phyloP scores from a whole-genome alignment of 1,140 invertebrate genomes.

The Cyphomyrmex costatus region DNA sequence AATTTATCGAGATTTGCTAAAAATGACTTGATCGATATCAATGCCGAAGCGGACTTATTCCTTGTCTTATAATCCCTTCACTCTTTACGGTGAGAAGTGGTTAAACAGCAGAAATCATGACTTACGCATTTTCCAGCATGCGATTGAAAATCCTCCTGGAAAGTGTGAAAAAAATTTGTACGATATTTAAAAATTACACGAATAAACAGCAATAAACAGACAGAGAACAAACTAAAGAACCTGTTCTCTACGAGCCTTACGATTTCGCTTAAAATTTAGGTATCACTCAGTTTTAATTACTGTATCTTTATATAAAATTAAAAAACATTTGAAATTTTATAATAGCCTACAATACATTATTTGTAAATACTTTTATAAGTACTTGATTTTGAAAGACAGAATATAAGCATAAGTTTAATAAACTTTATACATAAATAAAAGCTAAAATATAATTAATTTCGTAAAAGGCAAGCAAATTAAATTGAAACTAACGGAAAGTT shows the following conservation, averaged over 20 bases:
- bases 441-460: no score
- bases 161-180: constrained; percentile 41
- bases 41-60: constrained; percentile 18
- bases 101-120: neutral
- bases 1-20: constrained; percentile 76
- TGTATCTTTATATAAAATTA: no score
- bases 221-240: constrained; percentile 79
- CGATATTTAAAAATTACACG: constrained; percentile 62
- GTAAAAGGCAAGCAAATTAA: no score
- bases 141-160: constrained; percentile 67
- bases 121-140: constrained; percentile 63
- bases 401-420: no score
- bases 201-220: constrained; percentile 27
- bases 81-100: constrained; percentile 16
- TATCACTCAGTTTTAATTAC: neutral
- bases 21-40: constrained; percentile 28
- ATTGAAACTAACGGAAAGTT: no score
- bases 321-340: no score
- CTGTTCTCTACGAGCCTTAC: no score
- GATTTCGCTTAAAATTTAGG: no score
- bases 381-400: no score
- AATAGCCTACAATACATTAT: no score
- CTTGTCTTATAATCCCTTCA: neutral
- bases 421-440: no score
- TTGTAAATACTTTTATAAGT: no score